These are phyloP conservation scores for Drosophila formosana DNA, from an alignment of 2,888 invertebrate genomes.

Conservation along the genomic window DNA sequence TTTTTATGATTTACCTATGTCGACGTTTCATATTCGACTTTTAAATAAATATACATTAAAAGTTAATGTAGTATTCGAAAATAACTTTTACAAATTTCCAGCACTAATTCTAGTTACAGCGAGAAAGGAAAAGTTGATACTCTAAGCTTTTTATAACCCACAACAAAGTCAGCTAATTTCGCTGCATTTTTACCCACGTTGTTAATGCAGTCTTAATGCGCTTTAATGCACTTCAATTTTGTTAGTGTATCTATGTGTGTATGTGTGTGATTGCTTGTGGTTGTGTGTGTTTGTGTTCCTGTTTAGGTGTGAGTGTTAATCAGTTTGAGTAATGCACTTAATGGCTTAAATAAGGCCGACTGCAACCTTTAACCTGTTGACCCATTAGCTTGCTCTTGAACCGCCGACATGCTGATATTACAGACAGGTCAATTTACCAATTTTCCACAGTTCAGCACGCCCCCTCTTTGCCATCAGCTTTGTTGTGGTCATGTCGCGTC, in stretches of 20 bases:
- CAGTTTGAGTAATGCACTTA: constrained; percentile 19
- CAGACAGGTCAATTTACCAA: constrained; percentile 31
- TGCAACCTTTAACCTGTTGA: constrained; percentile 40
- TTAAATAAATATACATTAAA: no score
- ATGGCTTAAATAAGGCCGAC: not conserved
- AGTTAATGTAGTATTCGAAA: no score
- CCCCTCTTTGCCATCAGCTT: not conserved
- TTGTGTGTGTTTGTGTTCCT: not conserved
- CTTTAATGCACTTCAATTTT: not conserved
- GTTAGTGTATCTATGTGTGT: not conserved
- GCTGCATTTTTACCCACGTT: not conserved
- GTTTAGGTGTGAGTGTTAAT: constrained; percentile 8
- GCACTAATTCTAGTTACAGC: no score
- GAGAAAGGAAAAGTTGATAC: no score
- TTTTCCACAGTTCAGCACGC: not conserved
- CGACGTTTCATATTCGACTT: no score
- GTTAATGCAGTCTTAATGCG: not conserved
- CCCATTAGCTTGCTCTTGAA: constrained; percentile 34
- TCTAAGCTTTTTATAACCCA: not conserved
- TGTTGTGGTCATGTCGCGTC: constrained; percentile 25
- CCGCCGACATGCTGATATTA: constrained; percentile 4
- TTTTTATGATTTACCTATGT: no score
- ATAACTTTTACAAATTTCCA: no score
- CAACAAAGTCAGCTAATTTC: not conserved
- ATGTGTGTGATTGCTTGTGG: not conserved